Percentiles rank a stretch among this genome's conserved stretches.
These are phyloP conservation scores for Ptychodera flava DNA, from an alignment of 35 echinoderm and acorn worm genomes.

Conservation along the genomic window DNA sequence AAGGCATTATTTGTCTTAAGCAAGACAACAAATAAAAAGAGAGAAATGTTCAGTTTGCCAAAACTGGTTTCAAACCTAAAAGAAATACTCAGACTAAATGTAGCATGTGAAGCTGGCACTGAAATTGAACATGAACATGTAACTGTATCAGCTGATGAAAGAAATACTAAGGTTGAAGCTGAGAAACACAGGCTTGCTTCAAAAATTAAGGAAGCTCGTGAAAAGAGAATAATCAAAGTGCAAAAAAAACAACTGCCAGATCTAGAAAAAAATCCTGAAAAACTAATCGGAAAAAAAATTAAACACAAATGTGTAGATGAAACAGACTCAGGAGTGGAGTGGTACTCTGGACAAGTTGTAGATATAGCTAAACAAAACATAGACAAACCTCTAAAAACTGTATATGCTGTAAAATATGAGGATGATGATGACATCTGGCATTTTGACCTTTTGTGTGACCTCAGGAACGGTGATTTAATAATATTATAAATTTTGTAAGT, in stretches of 20 bases:
- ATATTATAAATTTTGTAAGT: too few species aligned
- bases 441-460: not conserved
- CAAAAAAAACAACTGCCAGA: not conserved
- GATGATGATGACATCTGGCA: not conserved
- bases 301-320: not conserved
- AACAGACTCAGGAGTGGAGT: not conserved
- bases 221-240: not conserved
- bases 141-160: not conserved
- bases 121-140: not conserved
- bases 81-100: constrained; percentile 1
- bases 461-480: not conserved
- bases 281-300: not conserved
- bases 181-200: not conserved
- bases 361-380: not conserved
- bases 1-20: constrained; percentile 2
- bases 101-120: not conserved
- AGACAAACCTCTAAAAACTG: not conserved
- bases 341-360: not conserved
- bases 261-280: not conserved
- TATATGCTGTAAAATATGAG: not conserved
- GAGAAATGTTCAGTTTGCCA: not conserved
- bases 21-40: not conserved
- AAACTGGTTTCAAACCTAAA: not conserved
- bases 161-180: not conserved
- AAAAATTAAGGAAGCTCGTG: not conserved